phyloP scores from a whole-genome alignment of 2,113 vertebrate genomes.

The Dolichotis patagonum region DNA sequence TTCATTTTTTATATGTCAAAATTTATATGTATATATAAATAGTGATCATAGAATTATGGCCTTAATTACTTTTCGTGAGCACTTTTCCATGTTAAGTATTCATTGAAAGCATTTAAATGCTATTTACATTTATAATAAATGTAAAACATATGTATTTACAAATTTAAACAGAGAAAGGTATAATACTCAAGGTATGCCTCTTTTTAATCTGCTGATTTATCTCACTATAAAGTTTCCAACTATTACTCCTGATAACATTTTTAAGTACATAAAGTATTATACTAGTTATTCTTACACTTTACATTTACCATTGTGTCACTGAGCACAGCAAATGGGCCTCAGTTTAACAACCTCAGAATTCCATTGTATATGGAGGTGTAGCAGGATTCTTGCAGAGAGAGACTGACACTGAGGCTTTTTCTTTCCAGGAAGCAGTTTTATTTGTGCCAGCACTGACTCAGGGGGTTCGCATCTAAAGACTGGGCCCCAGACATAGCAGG shows the following conservation, averaged over 20 bases:
- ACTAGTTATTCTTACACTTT: neutral
- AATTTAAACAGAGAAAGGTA: neutral
- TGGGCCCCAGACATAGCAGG: neutral
- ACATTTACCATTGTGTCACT: neutral
- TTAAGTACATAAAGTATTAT: neutral
- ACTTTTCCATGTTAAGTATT: slow-evolving; percentile 39
- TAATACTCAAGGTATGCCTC: neutral
- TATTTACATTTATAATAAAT: slow-evolving; percentile 39
- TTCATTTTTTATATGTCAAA: slow-evolving; percentile 15
- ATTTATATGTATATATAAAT: neutral
- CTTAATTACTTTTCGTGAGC: neutral
- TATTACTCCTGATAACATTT: neutral
- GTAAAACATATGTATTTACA: neutral
- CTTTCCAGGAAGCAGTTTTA: neutral
- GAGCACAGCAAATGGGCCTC: neutral
- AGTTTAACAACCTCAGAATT: neutral
- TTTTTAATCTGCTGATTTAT: neutral
- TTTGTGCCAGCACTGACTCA: neutral
- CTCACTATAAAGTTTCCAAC: neutral
- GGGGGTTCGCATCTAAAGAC: neutral
- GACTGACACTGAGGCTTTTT: neutral
- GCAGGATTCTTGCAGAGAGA: neutral
- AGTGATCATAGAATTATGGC: neutral
- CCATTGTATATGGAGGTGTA: neutral
- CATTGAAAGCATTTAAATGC: neutral